Base-by-base conservation (phyloP, 2,113 vertebrate species). In the Crotalus helleri region DNA sequence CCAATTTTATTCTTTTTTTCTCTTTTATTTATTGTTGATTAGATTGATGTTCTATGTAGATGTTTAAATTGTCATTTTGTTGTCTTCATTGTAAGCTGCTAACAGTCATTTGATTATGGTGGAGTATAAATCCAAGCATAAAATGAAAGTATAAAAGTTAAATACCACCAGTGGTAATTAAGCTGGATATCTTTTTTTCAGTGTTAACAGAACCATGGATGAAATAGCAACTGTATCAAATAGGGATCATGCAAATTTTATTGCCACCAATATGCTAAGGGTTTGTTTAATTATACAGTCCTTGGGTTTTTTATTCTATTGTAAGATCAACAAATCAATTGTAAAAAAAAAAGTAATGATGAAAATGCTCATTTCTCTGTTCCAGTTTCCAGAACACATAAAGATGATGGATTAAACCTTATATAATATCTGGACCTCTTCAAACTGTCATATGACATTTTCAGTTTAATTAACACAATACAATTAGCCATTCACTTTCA, bases 401-500 rank as follows among this genome's bases (percentile, higher is more conserved):
- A 39, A 95, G 88, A 89, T 21, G 55, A n/a, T 13, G 49, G 33
- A 53, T 86, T 90, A 44, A 1, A 93, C 88, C 87, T 94, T 23
- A 11, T 19, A 5, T 0, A 85, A 95, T 94, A 94, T 94, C 93
- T 92, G 81, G 69, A 61, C 91, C 55, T 57, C 53, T 93, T 93
- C 64, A 92, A 91, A 74, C 90, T 9, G 44, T 69, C 93, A 93
- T 39, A 69, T 92, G 94, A 92, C 92, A 95, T 7, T 91, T 93
- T 92, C 88, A 93, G 17, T 59, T 91, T 94, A 46, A 94, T 96
- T 95, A 96, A 93, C 87, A 19, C 86, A 21, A 86, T 12, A 92
- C 88, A 95, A 96, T 96, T 95, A 96, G 92, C 69, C 90, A 87
- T 95, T 95, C 94, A 95, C 85, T 96, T 94, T 89, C 93, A 94